Evolutionary conservation across 2,113 vertebrate genomes (phyloP).

Genomic region (Dromiciops gliroides): DNA sequence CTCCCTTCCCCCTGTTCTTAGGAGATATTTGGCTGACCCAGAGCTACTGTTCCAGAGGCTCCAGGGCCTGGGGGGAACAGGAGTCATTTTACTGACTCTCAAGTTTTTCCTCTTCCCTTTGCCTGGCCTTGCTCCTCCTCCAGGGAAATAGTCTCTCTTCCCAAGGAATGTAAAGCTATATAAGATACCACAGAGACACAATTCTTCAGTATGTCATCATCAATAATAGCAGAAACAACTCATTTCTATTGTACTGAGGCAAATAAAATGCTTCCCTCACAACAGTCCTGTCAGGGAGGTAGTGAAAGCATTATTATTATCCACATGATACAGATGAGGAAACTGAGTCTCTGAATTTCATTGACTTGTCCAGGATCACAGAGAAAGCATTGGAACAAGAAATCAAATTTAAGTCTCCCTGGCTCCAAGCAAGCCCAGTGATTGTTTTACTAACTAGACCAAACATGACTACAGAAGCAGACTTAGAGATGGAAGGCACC

Average conservation of each 20-base stretch:
- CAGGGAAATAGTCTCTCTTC: background rate
- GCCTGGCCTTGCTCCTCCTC: background rate
- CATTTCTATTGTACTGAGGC: background rate
- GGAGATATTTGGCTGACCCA: background rate
- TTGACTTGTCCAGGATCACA: background rate
- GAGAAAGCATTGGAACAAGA: background rate
- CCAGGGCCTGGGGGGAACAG: background rate
- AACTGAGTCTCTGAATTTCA: background rate
- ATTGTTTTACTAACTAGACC: background rate
- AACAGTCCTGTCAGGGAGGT: background rate
- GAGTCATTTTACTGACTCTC: background rate
- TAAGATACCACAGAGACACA: background rate
- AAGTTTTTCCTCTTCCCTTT: background rate
- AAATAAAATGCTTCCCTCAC: background rate
- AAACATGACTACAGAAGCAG: background rate
- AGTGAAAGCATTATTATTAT: background rate
- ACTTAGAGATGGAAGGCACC: background rate
- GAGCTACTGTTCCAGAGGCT: background rate
- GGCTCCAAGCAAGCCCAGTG: background rate
- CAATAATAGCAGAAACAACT: background rate
- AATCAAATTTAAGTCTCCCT: background rate
- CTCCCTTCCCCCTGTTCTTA: background rate
- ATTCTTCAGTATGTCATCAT: background rate
- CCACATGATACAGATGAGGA: background rate
- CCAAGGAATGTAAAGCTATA: background rate